phyloP scores from a whole-genome alignment of 2,797 vertebrate species.

The Crypturellus tataupa region DNA sequence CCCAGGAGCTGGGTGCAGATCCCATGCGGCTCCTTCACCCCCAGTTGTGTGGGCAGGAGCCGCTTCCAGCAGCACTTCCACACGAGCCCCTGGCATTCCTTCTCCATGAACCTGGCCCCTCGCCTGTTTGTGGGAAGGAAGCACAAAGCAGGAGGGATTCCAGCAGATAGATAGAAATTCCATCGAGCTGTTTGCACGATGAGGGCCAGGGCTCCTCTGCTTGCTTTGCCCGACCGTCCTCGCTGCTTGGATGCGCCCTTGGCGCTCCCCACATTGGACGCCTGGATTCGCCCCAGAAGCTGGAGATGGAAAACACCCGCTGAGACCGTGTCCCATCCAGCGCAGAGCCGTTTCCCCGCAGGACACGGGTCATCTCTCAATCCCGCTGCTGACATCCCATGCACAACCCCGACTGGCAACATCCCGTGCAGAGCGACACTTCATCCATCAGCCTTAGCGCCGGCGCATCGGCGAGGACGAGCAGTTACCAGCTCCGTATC shows the following conservation, averaged over 20 bases:
- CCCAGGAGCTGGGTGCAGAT: accelerated
- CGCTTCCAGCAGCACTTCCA: neutral
- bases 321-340: constrained; percentile 28
- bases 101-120: neutral
- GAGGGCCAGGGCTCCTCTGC: neutral
- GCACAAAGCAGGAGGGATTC: neutral
- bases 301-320: constrained; percentile 67
- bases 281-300: neutral
- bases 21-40: neutral
- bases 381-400: constrained; percentile 36
- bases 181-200: neutral
- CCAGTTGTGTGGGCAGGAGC: neutral
- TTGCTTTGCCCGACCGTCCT: constrained; percentile 20
- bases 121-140: neutral
- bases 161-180: neutral
- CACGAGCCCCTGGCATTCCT: neutral
- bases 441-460: constrained; percentile 58
- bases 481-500: neutral
- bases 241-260: constrained; percentile 41
- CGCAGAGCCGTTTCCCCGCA: constrained; percentile 20
- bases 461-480: neutral
- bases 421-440: constrained; percentile 58
- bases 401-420: constrained; percentile 41
- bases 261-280: constrained; percentile 22
- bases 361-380: constrained; percentile 51